Evolutionary conservation across 1,140 invertebrate genomes (phyloP), one percentile per base, ranked within the genome.

Genomic region (Sarcophaga peregrina): DNA sequence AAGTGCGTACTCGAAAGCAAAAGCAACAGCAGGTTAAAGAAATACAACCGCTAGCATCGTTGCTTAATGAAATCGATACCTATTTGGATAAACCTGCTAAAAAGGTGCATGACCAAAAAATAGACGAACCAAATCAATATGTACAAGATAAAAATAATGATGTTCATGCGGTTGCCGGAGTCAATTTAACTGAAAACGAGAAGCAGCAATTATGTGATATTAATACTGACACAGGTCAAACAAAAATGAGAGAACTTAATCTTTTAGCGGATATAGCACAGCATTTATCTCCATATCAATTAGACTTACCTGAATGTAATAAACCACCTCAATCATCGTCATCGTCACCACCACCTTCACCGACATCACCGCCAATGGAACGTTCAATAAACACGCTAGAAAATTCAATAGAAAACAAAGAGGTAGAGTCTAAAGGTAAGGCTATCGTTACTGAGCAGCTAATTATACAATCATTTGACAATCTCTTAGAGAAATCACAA

Each of bases 161-260:
- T 75, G 13, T 75, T 45, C 2, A 11, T 15, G 52, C 9, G 52
- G 15, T 1, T 54, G 52, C 52, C 1, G 52, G 20, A n/a, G 25
- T 37, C 25, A 37, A 37, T 4, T 2, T 37, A 37, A 37, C 1
- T 37, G 25, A 37, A 37, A 37, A 17, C 17, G 7, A 20, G 0
- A 20, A 78, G 8, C 74, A 52, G 17, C 10, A 13, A 78, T 50
- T 13, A 6, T 50, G 20, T 78, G 17, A 50, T 47, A 48, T n/a
- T 15, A 76, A 48, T 76, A 15, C 8, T 13, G 7, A 13, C 15
- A n/a, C 13, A 20, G n/a, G 20, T 10, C 7, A 15, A 20, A 6
- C 47, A 52, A 17, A 50, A 78, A 78, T 78, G 75, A 50, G 47
- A 17, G 75, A 78, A 25, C n/a, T 50, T 50, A 78, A 78, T 78